These are phyloP conservation scores for Stomatorhinus ivindoensis DNA, from an alignment of 2,113 vertebrate genomes.

Conservation along the genomic window DNA sequence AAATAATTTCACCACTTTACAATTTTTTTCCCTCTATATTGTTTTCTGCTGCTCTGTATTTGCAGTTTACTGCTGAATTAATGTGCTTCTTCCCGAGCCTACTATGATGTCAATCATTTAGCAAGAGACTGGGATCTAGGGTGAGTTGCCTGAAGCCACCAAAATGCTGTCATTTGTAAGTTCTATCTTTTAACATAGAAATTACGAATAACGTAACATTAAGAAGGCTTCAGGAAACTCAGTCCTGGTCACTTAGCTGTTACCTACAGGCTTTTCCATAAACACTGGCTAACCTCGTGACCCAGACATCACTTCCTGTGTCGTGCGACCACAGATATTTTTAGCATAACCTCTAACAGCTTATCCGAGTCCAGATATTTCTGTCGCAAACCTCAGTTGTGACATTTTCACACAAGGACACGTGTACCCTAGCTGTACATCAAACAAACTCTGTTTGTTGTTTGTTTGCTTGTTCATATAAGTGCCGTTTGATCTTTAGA, in stretches of 20 bases:
- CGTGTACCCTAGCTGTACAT: constrained; percentile 24
- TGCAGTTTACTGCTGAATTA: neutral
- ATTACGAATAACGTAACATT: too few relatives aligned
- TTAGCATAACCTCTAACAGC: neutral
- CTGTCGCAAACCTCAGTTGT: constrained; percentile 10
- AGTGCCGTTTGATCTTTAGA: neutral
- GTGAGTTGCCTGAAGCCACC: too few relatives aligned
- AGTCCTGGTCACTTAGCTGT: neutral
- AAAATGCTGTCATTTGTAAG: too few relatives aligned
- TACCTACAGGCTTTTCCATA: neutral
- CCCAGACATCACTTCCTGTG: constrained; percentile 2
- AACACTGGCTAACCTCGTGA: neutral
- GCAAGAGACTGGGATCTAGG: neutral
- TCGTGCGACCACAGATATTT: constrained; percentile 11
- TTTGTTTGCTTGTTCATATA: neutral
- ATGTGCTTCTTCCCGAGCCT: neutral
- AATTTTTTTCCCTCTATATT: neutral
- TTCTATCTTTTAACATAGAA: too few relatives aligned
- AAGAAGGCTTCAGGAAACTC: too few relatives aligned
- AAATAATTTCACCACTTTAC: neutral
- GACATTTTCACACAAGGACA: constrained; percentile 4
- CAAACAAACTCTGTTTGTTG: neutral
- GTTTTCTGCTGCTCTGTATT: neutral
- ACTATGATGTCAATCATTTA: neutral
- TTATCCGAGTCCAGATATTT: neutral